phyloP scores from a whole-genome alignment of 2,113 vertebrate genomes.

The Acrocephalus kingi region DNA sequence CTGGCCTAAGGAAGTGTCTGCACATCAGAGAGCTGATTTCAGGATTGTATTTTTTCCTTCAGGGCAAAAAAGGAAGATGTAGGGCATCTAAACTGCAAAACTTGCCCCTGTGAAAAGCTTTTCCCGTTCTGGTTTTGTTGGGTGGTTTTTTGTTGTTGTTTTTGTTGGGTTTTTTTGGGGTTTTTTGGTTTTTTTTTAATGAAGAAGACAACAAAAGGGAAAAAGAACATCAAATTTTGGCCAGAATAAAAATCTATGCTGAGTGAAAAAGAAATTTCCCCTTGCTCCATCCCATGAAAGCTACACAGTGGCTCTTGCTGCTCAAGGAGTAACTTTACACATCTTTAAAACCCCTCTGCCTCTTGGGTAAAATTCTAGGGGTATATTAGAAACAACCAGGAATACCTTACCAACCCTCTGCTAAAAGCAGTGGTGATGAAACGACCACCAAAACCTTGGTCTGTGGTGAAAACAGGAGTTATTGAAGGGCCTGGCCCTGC shows the following conservation, averaged over 20 bases:
- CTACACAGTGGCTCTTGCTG: background rate
- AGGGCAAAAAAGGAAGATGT: background rate
- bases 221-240: background rate
- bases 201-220: background rate
- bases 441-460: accelerated
- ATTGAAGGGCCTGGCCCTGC: background rate
- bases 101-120: background rate
- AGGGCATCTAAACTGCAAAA: background rate
- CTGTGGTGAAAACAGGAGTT: background rate
- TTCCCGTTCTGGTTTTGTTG: background rate
- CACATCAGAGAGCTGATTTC: background rate
- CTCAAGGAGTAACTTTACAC: background rate
- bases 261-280: background rate
- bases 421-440: background rate
- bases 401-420: background rate
- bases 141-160: background rate
- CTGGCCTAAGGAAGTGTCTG: background rate
- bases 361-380: background rate
- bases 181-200: background rate
- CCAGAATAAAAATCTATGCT: background rate
- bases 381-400: background rate
- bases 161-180: no score
- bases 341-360: background rate
- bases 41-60: background rate
- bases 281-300: background rate